Percentiles rank a stretch among this genome's conserved stretches.
phyloP scores from a whole-genome alignment of 2,113 vertebrate species.

The Paraplagusia blochii region DNA sequence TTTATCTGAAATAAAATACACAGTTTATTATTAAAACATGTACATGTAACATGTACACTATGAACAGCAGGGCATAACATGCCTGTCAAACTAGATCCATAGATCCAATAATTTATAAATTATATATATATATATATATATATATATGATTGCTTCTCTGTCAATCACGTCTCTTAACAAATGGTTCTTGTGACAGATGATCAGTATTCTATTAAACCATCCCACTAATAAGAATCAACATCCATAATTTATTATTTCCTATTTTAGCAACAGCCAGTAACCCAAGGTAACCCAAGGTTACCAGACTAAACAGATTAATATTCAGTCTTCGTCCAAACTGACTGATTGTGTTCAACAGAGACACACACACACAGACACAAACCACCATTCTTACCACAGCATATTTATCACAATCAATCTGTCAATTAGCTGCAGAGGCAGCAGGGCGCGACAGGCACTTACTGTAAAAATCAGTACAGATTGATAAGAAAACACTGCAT shows the following conservation, averaged over 20 bases:
- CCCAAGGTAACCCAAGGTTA: constrained; percentile 40
- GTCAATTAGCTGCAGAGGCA: constrained; percentile 49
- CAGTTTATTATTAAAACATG: too few relatives aligned
- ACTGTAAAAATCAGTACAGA: constrained; percentile 65
- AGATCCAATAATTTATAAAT: too few relatives aligned
- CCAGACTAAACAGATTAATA: constrained; percentile 41
- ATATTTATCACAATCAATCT: constrained; percentile 64
- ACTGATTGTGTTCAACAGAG: constrained; percentile 30
- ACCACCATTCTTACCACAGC: constrained; percentile 33
- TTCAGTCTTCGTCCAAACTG: constrained; percentile 44
- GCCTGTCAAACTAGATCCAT: too few relatives aligned
- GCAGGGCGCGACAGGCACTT: constrained; percentile 58
- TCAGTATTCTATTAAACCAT: background rate
- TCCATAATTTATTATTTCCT: too few relatives aligned
- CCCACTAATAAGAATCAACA: background rate
- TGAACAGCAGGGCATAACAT: too few relatives aligned
- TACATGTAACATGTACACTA: too few relatives aligned
- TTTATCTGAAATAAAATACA: too few relatives aligned
- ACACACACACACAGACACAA: constrained; percentile 1
- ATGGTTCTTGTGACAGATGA: too few relatives aligned
- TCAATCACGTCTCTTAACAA: too few relatives aligned
- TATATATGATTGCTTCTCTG: too few relatives aligned
- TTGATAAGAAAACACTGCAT: constrained; percentile 62
- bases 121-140: too few relatives aligned
- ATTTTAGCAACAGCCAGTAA: constrained; percentile 18